Evolutionary conservation across 2,888 invertebrate genomes (phyloP).

Genomic region (Galeopsomyia nigrocyanea): DNA sequence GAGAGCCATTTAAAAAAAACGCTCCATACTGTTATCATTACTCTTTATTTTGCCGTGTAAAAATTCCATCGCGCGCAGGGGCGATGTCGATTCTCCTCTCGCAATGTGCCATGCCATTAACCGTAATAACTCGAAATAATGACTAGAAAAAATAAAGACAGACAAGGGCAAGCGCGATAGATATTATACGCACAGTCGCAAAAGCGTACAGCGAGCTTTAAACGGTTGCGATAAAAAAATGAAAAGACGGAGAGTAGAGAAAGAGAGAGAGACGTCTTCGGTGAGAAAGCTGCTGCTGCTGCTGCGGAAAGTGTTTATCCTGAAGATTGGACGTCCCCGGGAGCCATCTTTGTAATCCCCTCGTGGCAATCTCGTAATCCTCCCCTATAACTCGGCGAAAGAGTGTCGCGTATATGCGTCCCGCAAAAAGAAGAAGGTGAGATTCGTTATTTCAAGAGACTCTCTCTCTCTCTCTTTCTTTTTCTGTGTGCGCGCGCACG

Average conservation of each 20-base stretch:
- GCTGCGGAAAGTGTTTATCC: slow-evolving; percentile 66
- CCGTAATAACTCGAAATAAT: slow-evolving; percentile 46
- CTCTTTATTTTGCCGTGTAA: background rate
- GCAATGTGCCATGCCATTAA: slow-evolving; percentile 24
- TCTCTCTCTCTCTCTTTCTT: slow-evolving; percentile 37
- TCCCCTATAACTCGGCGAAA: slow-evolving; percentile 63
- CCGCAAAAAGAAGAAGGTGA: slow-evolving; percentile 8
- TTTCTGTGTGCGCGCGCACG: slow-evolving; percentile 14
- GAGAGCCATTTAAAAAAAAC: too few species aligned
- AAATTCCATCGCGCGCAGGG: slow-evolving; percentile 4
- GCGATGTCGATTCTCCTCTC: background rate
- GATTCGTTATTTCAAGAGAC: slow-evolving; percentile 9
- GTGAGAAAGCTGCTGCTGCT: slow-evolving; percentile 20
- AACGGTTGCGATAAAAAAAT: slow-evolving; percentile 44
- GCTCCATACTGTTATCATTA: slow-evolving; percentile 5
- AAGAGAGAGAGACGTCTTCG: slow-evolving; percentile 9
- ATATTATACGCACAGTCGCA: slow-evolving; percentile 11
- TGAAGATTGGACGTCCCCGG: slow-evolving; percentile 67
- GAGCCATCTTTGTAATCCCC: slow-evolving; percentile 68
- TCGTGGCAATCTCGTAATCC: slow-evolving; percentile 68
- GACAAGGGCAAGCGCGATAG: background rate
- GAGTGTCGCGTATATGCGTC: slow-evolving; percentile 28
- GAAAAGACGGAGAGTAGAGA: slow-evolving; percentile 19
- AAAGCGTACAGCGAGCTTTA: slow-evolving; percentile 37
- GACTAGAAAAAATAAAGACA: slow-evolving; percentile 39